Conservation (phyloP, 2,888 invertebrate species). For the Eupeodes latifasciatus region DNA sequence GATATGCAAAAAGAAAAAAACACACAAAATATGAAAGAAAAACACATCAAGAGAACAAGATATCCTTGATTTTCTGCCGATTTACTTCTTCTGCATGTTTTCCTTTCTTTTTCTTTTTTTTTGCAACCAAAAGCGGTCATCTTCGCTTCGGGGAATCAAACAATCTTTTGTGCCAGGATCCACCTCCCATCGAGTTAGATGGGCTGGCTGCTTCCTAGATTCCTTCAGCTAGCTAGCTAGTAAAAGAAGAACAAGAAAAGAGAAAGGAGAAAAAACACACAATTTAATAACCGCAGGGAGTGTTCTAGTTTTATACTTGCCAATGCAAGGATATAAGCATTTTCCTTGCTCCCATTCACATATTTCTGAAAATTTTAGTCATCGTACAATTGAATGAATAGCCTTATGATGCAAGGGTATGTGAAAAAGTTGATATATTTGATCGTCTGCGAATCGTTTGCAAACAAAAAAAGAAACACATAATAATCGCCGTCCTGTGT, state of each 20-base stretch:
- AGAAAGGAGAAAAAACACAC: slow-evolving; percentile 53
- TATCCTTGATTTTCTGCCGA: slow-evolving; percentile 74
- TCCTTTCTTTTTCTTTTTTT: not conserved
- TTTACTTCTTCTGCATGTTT: slow-evolving; percentile 41
- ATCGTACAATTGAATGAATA: slow-evolving; percentile 57
- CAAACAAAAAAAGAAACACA: not conserved
- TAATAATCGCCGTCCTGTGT: slow-evolving; percentile 22
- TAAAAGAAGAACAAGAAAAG: slow-evolving; percentile 3
- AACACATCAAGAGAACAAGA: slow-evolving; percentile 48
- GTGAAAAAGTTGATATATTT: slow-evolving; percentile 17
- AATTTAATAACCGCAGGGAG: slow-evolving; percentile 77
- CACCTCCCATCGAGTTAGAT: slow-evolving; percentile 71
- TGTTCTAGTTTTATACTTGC: slow-evolving; percentile 76
- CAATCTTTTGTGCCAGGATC: slow-evolving; percentile 65
- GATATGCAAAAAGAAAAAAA: slow-evolving; percentile 10
- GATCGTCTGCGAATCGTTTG: slow-evolving; percentile 65
- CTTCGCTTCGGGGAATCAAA: slow-evolving; percentile 72
- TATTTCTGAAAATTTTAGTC: slow-evolving; percentile 42
- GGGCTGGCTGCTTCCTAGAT: slow-evolving; percentile 51
- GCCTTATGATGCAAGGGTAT: slow-evolving; percentile 53
- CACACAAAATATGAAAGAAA: not conserved
- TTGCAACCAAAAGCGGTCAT: slow-evolving; percentile 72
- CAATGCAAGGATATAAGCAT: slow-evolving; percentile 45
- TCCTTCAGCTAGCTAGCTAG: slow-evolving; percentile 8
- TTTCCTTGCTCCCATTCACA: slow-evolving; percentile 30